Evolutionary conservation across 1,140 invertebrate species (phyloP).

Genomic region (Ips typographus): DNA sequence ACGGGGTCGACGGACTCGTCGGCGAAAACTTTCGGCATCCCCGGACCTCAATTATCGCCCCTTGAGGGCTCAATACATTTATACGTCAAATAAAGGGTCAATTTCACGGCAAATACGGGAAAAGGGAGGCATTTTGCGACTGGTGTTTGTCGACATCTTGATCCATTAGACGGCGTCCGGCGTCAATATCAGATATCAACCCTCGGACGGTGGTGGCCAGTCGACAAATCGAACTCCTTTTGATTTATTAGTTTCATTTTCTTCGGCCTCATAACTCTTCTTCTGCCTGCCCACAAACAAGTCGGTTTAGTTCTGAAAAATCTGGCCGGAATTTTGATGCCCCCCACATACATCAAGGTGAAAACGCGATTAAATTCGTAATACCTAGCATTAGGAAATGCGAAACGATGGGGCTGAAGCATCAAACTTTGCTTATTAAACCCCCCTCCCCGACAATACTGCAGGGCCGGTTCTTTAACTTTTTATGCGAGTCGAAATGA

Average conservation of each 20-base stretch:
- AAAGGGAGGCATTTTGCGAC: slow-evolving; percentile 32
- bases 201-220: slow-evolving; percentile 32
- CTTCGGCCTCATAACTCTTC: slow-evolving; percentile 36
- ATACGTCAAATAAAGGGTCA: slow-evolving; percentile 28
- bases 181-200: slow-evolving; percentile 46
- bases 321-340: too few species aligned
- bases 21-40: not conserved
- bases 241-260: slow-evolving; percentile 48
- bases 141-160: slow-evolving; percentile 45
- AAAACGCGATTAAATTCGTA: too few species aligned
- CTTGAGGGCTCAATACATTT: slow-evolving; percentile 5
- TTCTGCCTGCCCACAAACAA: slow-evolving; percentile 40
- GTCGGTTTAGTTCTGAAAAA: slow-evolving; percentile 34
- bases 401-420: too few species aligned
- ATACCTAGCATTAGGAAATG: too few species aligned
- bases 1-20: not conserved
- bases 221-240: slow-evolving; percentile 47
- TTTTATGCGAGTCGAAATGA: too few species aligned
- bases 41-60: not conserved
- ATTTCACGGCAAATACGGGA: slow-evolving; percentile 31
- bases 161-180: slow-evolving; percentile 48
- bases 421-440: too few species aligned
- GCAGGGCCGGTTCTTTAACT: too few species aligned
- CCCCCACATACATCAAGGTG: too few species aligned
- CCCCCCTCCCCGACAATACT: too few species aligned